Conservation (phyloP, 92 coral and sea anemone genomes). For the Epizoanthus illoricatus region DNA sequence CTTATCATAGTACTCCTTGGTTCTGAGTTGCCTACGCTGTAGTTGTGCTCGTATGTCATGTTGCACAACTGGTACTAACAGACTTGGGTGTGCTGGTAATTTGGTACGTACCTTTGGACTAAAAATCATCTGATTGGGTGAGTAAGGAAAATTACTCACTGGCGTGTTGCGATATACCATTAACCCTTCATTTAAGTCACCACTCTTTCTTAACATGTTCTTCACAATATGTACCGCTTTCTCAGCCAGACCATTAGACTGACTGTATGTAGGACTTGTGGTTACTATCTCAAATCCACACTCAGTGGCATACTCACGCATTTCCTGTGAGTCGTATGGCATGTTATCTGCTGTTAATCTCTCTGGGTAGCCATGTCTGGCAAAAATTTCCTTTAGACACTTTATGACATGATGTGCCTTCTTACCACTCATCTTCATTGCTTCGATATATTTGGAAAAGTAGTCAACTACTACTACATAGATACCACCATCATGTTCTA, state of each 20-base stretch:
- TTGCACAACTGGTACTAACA: background rate
- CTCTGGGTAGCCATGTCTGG: slow-evolving; percentile 50
- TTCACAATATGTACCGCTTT: slow-evolving; percentile 20
- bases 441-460: slow-evolving; percentile 38
- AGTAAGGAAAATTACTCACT: slow-evolving; percentile 28
- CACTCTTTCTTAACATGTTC: slow-evolving; percentile 1
- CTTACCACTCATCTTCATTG: slow-evolving; percentile 26
- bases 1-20: slow-evolving; percentile 39
- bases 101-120: slow-evolving; percentile 20
- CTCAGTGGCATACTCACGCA: slow-evolving; percentile 26
- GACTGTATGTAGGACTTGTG: slow-evolving; percentile 43
- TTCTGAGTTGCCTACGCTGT: slow-evolving; percentile 32
- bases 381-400: slow-evolving; percentile 21
- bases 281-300: slow-evolving; percentile 21
- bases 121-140: slow-evolving; percentile 27
- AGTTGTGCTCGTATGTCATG: slow-evolving; percentile 23
- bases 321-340: slow-evolving; percentile 42
- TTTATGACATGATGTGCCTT: slow-evolving; percentile 17
- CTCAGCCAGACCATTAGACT: slow-evolving; percentile 40
- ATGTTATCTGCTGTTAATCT: slow-evolving; percentile 42
- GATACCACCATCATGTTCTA: slow-evolving; percentile 26
- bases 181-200: slow-evolving; percentile 34
- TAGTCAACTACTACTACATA: slow-evolving; percentile 40
- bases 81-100: background rate
- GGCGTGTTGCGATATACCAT: slow-evolving; percentile 34